phyloP scores from a whole-genome alignment of 1,140 invertebrate species.

The Lanistes nyassanus region DNA sequence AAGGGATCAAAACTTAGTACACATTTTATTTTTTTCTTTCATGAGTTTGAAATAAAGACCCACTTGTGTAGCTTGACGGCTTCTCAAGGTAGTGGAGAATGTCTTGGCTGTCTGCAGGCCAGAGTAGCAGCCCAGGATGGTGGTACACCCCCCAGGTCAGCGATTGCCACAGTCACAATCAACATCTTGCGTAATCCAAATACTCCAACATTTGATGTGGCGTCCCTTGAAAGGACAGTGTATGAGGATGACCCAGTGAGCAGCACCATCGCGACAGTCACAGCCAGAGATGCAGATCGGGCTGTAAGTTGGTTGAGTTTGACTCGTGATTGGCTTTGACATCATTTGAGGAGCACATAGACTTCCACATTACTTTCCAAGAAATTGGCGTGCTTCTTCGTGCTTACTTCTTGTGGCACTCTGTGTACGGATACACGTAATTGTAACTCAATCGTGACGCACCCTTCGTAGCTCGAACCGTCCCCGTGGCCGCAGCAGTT shows the following conservation, averaged over 20 bases:
- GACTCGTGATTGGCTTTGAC: too few species aligned
- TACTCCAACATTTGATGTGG: conserved; percentile 31
- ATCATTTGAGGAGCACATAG: too few species aligned
- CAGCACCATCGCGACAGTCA: conserved; percentile 34
- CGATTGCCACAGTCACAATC: conserved; percentile 40
- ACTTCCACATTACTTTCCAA: too few species aligned
- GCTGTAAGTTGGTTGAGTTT: conserved; percentile 44
- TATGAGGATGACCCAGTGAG: conserved; percentile 40
- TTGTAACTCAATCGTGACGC: too few species aligned
- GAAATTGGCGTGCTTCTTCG: too few species aligned
- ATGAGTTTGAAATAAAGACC: too few species aligned
- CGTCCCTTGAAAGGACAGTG: conserved; percentile 36
- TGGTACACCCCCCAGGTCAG: conserved; percentile 47
- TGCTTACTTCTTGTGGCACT: too few species aligned
- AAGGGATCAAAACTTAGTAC: too few species aligned
- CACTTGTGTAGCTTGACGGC: too few species aligned
- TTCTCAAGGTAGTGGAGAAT: background rate
- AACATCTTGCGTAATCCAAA: conserved; percentile 42
- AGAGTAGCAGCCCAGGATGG: conserved; percentile 49
- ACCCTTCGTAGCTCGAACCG: too few species aligned
- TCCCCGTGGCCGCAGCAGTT: too few species aligned
- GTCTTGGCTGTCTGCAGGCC: conserved; percentile 30
- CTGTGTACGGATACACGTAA: too few species aligned
- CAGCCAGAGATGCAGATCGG: conserved; percentile 48
- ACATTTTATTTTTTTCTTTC: background rate